phyloP scores from a whole-genome alignment of 2,113 vertebrate species.

The Albula glossodonta region DNA sequence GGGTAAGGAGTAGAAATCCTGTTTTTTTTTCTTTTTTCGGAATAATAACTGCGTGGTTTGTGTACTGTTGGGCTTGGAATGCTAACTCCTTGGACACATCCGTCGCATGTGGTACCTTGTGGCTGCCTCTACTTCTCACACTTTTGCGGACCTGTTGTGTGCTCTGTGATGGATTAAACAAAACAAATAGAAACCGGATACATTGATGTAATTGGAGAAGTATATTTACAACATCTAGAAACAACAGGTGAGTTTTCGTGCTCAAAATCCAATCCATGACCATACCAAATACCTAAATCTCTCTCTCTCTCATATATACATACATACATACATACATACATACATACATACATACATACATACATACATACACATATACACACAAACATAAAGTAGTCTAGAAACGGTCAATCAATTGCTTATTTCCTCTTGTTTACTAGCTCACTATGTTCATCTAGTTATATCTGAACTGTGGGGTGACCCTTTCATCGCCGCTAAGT shows the following conservation, averaged over 20 bases:
- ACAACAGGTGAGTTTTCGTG: slow-evolving; percentile 19
- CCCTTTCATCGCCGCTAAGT: not conserved
- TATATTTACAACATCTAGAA: slow-evolving; percentile 18
- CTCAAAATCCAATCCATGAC: not conserved
- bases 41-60: slow-evolving; percentile 15
- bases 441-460: not conserved
- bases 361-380: no score
- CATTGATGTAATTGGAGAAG: not conserved
- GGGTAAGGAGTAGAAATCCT: slow-evolving; percentile 18
- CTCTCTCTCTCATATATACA: no score
- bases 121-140: slow-evolving; percentile 17
- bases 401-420: not conserved
- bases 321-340: no score
- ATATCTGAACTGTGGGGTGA: not conserved
- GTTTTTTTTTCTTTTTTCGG: slow-evolving; percentile 1
- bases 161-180: slow-evolving; percentile 6
- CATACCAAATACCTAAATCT: not conserved
- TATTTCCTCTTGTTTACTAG: not conserved
- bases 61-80: not conserved
- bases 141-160: slow-evolving; percentile 36
- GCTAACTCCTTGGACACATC: not conserved
- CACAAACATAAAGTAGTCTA: not conserved
- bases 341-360: no score
- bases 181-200: not conserved
- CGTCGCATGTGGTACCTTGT: not conserved